phyloP scores from a whole-genome alignment of 2,113 vertebrate species.

The Passer montanus region DNA sequence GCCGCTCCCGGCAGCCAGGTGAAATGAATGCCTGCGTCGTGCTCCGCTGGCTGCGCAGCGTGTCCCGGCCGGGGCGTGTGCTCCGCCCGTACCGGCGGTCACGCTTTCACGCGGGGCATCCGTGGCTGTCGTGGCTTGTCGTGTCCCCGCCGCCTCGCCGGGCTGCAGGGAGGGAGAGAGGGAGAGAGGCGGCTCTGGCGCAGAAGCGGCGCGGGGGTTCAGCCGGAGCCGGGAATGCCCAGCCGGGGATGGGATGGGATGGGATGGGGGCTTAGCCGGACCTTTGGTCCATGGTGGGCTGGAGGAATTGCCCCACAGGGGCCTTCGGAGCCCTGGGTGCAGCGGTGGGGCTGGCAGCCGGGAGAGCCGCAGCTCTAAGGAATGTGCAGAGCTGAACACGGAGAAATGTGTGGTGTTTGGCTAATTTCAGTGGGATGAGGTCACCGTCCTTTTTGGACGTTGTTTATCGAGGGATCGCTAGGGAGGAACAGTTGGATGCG shows the following conservation, averaged over 20 bases:
- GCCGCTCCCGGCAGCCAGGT: not conserved
- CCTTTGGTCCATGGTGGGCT: not conserved
- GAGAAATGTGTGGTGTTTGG: conserved; percentile 56
- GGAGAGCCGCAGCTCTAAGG: not conserved
- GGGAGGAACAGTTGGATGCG: conserved; percentile 46
- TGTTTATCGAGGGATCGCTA: conserved; percentile 55
- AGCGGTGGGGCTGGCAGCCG: not conserved
- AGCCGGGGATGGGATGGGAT: not conserved
- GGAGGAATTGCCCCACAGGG: not conserved
- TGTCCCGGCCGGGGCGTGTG: not conserved
- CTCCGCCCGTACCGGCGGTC: not conserved
- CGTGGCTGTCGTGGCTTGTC: not conserved
- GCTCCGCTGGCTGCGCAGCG: not conserved
- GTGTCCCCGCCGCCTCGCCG: not conserved
- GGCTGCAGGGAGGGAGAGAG: not conserved
- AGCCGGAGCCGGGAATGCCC: not conserved
- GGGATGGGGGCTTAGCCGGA: not conserved
- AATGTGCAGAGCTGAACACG: conserved; percentile 18
- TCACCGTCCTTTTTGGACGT: conserved; percentile 48
- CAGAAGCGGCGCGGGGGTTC: not conserved
- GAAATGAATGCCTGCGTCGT: not conserved
- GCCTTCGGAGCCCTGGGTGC: not conserved
- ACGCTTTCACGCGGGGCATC: not conserved
- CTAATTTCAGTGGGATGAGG: conserved; percentile 58
- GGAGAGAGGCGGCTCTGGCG: not conserved